A percentile compares a stretch with the other conserved stretches of the same genome.
Evolutionary conservation across 2,888 invertebrate species (phyloP).

Genomic region (Poecilus cupreus): DNA sequence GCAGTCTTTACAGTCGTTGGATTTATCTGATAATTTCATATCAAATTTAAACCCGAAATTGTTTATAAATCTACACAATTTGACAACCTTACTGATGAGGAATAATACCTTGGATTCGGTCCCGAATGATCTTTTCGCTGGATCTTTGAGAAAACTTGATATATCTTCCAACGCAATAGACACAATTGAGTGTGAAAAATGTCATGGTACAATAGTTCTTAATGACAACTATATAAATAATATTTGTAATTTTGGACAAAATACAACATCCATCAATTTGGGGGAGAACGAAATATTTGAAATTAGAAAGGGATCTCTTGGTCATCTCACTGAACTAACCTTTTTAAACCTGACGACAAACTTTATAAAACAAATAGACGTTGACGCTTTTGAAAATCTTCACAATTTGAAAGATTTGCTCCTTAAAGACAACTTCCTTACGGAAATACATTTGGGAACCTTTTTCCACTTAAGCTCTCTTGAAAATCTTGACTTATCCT

Average conservation of each 20-base stretch:
- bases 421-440: neutral
- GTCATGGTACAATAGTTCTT: neutral
- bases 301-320: neutral
- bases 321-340: neutral
- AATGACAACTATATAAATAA: neutral
- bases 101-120: neutral
- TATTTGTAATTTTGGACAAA: neutral
- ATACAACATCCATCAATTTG: neutral
- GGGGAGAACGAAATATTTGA: neutral
- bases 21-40: neutral
- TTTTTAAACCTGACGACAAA: neutral
- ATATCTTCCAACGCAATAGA: neutral
- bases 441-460: neutral
- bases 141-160: neutral
- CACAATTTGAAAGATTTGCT: neutral
- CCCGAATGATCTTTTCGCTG: neutral
- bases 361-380: neutral
- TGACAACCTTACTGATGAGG: neutral
- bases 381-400: constrained; percentile 5
- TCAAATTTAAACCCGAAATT: neutral
- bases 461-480: neutral
- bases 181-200: neutral
- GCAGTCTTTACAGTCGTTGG: neutral
- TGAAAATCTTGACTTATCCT: neutral
- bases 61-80: neutral